A percentile compares a stretch with the other conserved stretches of the same genome.
Evolutionary conservation across 2,888 invertebrate genomes (phyloP).

Genomic region (Microctonus brassicae): DNA sequence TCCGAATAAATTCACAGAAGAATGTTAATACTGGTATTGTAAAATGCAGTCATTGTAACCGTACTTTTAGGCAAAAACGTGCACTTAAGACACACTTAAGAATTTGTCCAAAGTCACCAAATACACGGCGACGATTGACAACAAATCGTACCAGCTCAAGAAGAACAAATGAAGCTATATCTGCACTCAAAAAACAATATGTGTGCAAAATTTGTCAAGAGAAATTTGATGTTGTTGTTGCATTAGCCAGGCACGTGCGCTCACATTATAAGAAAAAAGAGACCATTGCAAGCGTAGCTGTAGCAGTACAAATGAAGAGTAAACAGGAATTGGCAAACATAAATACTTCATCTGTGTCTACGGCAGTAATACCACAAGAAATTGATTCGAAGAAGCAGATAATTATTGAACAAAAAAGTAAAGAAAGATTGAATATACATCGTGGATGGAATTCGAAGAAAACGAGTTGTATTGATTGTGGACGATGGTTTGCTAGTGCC

Average conservation of each 20-base stretch:
- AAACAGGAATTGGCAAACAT: neutral
- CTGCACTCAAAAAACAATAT: conserved; percentile 51
- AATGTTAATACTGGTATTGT: conserved; percentile 39
- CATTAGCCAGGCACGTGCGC: conserved; percentile 63
- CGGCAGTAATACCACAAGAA: neutral
- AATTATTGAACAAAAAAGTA: conserved; percentile 17
- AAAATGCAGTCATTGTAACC: conserved; percentile 59
- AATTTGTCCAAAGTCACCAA: conserved; percentile 58
- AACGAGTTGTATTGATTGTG: conserved; percentile 59
- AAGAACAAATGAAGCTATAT: conserved; percentile 25
- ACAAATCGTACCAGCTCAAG: conserved; percentile 26
- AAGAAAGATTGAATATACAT: conserved; percentile 39
- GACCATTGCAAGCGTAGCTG: neutral
- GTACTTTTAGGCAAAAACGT: conserved; percentile 59
- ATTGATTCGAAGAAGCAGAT: conserved; percentile 30
- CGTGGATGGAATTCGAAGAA: conserved; percentile 56
- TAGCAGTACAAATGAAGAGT: neutral
- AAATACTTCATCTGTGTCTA: neutral
- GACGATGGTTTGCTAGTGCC: conserved; percentile 61
- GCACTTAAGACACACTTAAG: conserved; percentile 59
- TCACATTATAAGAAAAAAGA: conserved; percentile 25
- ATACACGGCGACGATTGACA: conserved; percentile 43
- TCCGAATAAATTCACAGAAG: neutral
- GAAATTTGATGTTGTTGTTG: conserved; percentile 63
- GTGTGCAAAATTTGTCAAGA: conserved; percentile 63